Evolutionary conservation across 2,113 vertebrate genomes (phyloP).

Genomic region (Pachyramphus minor): DNA sequence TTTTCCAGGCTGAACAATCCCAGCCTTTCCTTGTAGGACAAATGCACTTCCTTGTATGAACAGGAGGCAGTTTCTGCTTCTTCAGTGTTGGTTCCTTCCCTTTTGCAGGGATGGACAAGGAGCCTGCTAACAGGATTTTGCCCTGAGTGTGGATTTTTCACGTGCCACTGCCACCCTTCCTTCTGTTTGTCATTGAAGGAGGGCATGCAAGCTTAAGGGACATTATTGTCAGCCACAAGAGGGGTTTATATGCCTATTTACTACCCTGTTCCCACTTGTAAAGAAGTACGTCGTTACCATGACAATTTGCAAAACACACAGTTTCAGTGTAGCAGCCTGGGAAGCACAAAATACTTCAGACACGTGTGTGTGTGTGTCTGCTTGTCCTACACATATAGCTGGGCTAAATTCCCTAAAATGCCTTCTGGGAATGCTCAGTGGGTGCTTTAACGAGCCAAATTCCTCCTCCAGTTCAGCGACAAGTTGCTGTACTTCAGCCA

Average conservation of each 20-base stretch:
- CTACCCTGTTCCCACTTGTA: not conserved
- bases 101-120: not conserved
- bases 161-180: not conserved
- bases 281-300: not conserved
- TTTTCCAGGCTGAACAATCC: rapidly evolving
- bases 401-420: not conserved
- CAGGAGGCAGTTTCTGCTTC: not conserved
- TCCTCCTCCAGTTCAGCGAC: not conserved
- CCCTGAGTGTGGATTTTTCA: not conserved
- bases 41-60: rapidly evolving
- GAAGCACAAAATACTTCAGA: not conserved
- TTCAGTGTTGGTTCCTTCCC: rapidly evolving
- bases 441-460: not conserved
- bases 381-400: not conserved
- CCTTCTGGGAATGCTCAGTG: not conserved
- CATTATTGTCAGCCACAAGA: not conserved
- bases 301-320: not conserved
- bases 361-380: not conserved
- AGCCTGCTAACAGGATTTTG: not conserved
- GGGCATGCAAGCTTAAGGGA: not conserved
- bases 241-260: slow-evolving; percentile 21
- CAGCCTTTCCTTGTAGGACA: not conserved
- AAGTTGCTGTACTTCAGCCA: not conserved
- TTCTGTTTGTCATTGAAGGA: not conserved
- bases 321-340: not conserved